Base-by-base conservation (phyloP, 2,113 vertebrate species). In the Dasyornis broadbenti region DNA sequence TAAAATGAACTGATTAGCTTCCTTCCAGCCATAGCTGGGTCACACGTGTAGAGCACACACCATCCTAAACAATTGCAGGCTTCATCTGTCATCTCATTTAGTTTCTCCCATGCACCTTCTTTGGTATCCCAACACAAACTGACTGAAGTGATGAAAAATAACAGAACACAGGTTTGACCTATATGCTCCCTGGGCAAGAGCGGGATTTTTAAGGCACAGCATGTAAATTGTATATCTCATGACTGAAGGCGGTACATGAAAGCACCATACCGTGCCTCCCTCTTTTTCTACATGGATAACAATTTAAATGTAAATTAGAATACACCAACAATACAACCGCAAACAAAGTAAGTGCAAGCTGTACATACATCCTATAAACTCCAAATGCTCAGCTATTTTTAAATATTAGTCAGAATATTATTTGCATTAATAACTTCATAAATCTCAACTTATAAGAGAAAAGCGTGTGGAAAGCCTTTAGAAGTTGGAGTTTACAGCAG, bases 231-330 rank as follows among this genome's bases (percentile, higher is more conserved):
- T 45, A 5, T 5, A 45, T 94, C 45, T 83, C 57, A 81, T 35
- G 57, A 89, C 82, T 42, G 82, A 97, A 90, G 72, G 68, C 10
- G 0, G 44, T 61, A 91, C 82, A 87, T 30, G 37, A 95, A 93
- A 56, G 56, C 85, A 71, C 70, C 90, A 47, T 37, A 68, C 31
- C 5, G 15, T 33, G 71, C 72, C 42, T 73, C n/a, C 40, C 44
- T 56, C 79, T 68, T 71, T 47, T 88, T 88, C 84, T 79, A 94
- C 40, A 57, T 56, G 69, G 89, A 63, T 83, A 97, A 96, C 94
- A 96, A 98, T 98, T 92, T 97, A 97, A 97, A 97, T 97, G 91
- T 89, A 97, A 97, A 98, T 97, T 72, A 94, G 92, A 80, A 89
- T 53, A 96, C 75, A 92, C 26, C 73, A 96, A 66, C 66, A 87